Percentiles rank a stretch among this genome's conserved stretches.
These are phyloP conservation scores for Acanthaster planci DNA, from an alignment of 35 echinoderm and acorn worm species.

Conservation along the genomic window DNA sequence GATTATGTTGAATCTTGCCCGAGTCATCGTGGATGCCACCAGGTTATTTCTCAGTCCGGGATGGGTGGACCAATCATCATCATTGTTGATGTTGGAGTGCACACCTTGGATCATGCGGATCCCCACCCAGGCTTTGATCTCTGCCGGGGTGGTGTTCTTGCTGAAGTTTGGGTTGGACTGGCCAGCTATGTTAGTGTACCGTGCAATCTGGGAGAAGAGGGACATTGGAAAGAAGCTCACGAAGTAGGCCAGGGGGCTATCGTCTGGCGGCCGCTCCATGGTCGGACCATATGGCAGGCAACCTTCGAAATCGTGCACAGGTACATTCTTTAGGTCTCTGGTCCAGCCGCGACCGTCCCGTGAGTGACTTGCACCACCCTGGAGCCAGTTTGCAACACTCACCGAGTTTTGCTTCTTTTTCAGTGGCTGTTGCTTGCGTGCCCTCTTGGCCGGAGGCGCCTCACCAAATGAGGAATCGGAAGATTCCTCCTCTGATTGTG, in stretches of 20 bases:
- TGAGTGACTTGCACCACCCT: neutral
- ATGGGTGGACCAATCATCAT: slow-evolving; percentile 2
- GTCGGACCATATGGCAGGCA: neutral
- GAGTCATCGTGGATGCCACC: neutral
- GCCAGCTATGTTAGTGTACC: neutral
- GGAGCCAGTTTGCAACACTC: too few species aligned
- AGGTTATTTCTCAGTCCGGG: neutral
- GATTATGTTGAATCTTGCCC: neutral
- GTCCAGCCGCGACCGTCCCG: neutral
- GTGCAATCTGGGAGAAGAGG: neutral
- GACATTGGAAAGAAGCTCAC: neutral
- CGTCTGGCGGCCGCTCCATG: neutral
- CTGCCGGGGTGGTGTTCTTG: neutral
- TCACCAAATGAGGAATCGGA: too few species aligned
- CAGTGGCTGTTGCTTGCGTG: too few species aligned
- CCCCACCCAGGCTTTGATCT: slow-evolving; percentile 14
- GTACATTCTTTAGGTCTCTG: neutral
- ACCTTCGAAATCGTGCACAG: neutral
- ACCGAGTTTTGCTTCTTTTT: too few species aligned
- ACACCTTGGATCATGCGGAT: neutral
- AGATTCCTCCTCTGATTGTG: too few species aligned
- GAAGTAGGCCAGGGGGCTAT: neutral
- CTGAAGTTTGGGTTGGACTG: neutral
- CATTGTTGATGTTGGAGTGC: neutral
- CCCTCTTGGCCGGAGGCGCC: too few species aligned